A percentile compares a stretch with the other conserved stretches of the same genome.
These are phyloP conservation scores for Heteromyza rotundicornis DNA, from an alignment of 2,888 invertebrate genomes.

Conservation along the genomic window DNA sequence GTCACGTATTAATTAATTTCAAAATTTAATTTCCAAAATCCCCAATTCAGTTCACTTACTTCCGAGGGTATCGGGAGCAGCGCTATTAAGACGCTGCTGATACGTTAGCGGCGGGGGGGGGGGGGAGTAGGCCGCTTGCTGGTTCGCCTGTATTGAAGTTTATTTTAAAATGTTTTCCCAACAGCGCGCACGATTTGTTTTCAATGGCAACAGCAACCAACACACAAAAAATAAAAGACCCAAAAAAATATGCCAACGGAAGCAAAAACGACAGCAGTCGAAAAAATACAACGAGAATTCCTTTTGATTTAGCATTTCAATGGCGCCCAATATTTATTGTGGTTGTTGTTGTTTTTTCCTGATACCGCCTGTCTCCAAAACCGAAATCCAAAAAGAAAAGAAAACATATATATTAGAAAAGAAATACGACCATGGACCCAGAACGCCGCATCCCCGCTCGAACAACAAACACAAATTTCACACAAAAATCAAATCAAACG, in stretches of 20 bases:
- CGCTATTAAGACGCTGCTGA: no score
- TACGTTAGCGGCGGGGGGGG: no score
- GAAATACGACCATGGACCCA: background rate
- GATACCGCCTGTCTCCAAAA: background rate
- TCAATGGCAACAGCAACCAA: conserved; percentile 5
- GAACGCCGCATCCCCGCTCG: background rate
- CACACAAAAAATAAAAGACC: conserved; percentile 5
- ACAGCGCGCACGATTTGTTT: conserved; percentile 12
- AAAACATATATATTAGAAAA: background rate
- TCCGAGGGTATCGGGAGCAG: no score
- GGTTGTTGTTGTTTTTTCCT: conserved; percentile 5
- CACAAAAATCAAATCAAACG: conserved; percentile 27
- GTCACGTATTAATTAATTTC: conserved; percentile 28
- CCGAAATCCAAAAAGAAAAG: background rate
- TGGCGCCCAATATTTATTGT: conserved; percentile 22
- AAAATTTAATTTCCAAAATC: conserved; percentile 23
- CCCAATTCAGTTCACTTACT: no score
- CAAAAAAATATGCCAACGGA: background rate
- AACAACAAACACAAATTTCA: conserved; percentile 8
- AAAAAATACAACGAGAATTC: conserved; percentile 2
- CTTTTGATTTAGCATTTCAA: conserved; percentile 28
- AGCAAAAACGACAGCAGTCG: conserved; percentile 1
- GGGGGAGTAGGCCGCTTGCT: no score
- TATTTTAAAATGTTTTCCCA: conserved; percentile 11
- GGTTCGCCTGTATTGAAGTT: background rate